Percentiles rank a stretch among this genome's conserved stretches.
Evolutionary conservation across 2,797 vertebrate species (phyloP).

Genomic region (Chaunax sp.): DNA sequence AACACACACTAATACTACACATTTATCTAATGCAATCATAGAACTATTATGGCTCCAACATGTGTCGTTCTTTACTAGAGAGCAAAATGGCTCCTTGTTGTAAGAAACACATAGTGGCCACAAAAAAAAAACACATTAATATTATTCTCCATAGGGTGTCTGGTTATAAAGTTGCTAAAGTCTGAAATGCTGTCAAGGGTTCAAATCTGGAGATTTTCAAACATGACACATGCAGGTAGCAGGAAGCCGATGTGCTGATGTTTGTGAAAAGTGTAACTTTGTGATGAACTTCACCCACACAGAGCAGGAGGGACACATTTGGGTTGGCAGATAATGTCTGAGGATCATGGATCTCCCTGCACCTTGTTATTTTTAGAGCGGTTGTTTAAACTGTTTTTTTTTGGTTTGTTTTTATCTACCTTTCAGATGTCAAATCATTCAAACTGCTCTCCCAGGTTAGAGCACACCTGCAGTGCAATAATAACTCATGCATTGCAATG

Average conservation of each 20-base stretch:
- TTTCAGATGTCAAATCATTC: conserved; percentile 42
- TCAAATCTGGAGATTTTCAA: conserved; percentile 6
- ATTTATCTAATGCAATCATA: too few relatives aligned
- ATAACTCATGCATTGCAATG: conserved; percentile 6
- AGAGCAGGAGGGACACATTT: conserved; percentile 7
- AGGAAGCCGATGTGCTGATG: background rate
- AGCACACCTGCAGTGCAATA: conserved; percentile 3
- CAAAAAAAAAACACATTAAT: too few relatives aligned
- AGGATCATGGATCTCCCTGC: conserved; percentile 9
- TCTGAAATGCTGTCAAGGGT: background rate
- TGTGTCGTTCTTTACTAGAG: too few relatives aligned
- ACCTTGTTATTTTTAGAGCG: conserved; percentile 22
- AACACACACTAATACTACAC: too few relatives aligned
- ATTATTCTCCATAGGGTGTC: too few relatives aligned
- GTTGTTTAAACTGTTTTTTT: conserved; percentile 13
- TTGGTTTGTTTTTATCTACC: background rate
- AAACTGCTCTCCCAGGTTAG: conserved; percentile 9
- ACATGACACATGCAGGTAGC: background rate
- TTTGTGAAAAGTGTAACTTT: conserved; percentile 11
- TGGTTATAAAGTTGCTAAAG: background rate
- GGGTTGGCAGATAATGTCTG: background rate
- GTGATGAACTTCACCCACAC: conserved; percentile 19
- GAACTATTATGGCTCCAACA: too few relatives aligned
- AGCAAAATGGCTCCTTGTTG: too few relatives aligned
- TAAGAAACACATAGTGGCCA: too few relatives aligned